Percentiles rank a stretch among this genome's conserved stretches.
These are phyloP conservation scores for Axea sp. DNA, from an alignment of 2,888 invertebrate species.

Conservation along the genomic window DNA sequence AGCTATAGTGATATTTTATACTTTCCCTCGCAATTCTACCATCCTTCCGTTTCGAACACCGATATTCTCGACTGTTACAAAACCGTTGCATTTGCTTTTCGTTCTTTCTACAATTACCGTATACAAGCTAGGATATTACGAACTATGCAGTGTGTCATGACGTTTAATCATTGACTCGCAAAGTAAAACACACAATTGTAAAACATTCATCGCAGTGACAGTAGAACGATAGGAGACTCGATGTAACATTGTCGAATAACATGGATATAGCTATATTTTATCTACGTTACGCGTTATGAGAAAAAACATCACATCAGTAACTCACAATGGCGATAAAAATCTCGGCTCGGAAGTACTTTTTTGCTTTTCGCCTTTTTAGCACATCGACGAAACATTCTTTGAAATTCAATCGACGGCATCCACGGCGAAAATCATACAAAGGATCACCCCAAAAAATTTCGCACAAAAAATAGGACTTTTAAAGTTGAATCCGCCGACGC, in stretches of 20 bases:
- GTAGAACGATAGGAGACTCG: conserved; percentile 53
- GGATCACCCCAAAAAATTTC: neutral
- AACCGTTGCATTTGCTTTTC: conserved; percentile 17
- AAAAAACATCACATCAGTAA: conserved; percentile 47
- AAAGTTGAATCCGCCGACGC: neutral
- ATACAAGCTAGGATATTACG: conserved; percentile 40
- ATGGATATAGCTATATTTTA: conserved; percentile 46
- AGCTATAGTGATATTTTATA: too few relatives aligned
- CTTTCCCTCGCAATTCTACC: too few relatives aligned
- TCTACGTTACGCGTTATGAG: conserved; percentile 47
- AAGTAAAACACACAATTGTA: conserved; percentile 48
- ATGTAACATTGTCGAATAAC: conserved; percentile 54
- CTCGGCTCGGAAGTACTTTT: conserved; percentile 49
- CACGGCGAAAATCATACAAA: too few relatives aligned
- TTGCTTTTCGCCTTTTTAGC: conserved; percentile 13
- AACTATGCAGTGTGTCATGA: conserved; percentile 43
- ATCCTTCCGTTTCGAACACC: too few relatives aligned
- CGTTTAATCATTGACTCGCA: conserved; percentile 36
- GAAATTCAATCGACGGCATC: too few relatives aligned
- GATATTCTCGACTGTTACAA: conserved; percentile 27
- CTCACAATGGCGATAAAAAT: conserved; percentile 49
- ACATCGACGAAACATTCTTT: too few relatives aligned
- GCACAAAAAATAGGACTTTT: neutral
- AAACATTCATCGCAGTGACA: conserved; percentile 51
- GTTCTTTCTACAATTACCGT: conserved; percentile 35